A percentile compares a stretch with the other conserved stretches of the same genome.
Evolutionary conservation across 2,797 vertebrate species (phyloP).

Genomic region (Diceros bicornis): DNA sequence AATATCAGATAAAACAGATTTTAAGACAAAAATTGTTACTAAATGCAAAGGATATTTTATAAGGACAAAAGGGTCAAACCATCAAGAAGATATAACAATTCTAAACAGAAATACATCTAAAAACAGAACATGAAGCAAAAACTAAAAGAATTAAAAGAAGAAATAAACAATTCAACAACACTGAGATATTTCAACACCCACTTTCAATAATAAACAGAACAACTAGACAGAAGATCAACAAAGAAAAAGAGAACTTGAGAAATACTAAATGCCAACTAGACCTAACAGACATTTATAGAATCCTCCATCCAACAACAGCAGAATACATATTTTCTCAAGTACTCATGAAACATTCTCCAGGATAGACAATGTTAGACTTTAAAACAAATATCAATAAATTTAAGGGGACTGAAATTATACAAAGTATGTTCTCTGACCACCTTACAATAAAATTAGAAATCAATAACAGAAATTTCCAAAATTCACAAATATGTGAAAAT

Average conservation of each 20-base stretch:
- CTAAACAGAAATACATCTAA: background rate
- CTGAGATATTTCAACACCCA: background rate
- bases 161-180: background rate
- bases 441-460: background rate
- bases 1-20: background rate
- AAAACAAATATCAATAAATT: constrained; percentile 20
- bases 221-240: background rate
- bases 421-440: background rate
- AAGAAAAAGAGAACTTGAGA: background rate
- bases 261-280: background rate
- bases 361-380: background rate
- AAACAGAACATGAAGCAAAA: background rate
- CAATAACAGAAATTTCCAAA: background rate
- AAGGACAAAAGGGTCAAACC: background rate
- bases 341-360: background rate
- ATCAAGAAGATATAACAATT: background rate
- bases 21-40: background rate
- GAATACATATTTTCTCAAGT: background rate
- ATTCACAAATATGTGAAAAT: constrained; percentile 11
- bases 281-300: constrained; percentile 23
- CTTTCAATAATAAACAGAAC: constrained; percentile 1
- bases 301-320: background rate
- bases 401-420: background rate
- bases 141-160: background rate
- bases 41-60: background rate